A percentile compares a stretch with the other conserved stretches of the same genome.
Evolutionary conservation across 2,113 vertebrate species (phyloP).

Genomic region (Corynorhinus townsendii): DNA sequence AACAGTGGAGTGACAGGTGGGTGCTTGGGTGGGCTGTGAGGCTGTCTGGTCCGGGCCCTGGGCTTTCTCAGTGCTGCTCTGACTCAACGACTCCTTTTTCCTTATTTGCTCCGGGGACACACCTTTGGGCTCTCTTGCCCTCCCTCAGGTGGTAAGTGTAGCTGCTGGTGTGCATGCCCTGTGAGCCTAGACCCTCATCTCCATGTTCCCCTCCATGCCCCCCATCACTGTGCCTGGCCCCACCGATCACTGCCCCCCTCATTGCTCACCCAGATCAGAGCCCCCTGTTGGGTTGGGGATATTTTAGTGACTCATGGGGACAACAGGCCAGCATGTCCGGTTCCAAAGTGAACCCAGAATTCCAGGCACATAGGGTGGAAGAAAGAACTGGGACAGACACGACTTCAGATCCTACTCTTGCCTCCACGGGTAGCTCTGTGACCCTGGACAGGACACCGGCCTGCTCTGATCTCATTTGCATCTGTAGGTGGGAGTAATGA

Average conservation of each 20-base stretch:
- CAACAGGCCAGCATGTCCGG: neutral
- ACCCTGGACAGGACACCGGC: neutral
- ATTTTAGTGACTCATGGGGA: neutral
- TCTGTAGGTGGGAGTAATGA: neutral
- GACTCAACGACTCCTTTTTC: conserved; percentile 65
- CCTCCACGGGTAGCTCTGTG: neutral
- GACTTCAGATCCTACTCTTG: neutral
- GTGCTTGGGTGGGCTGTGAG: neutral
- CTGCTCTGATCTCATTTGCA: neutral
- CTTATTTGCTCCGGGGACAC: conserved; percentile 79
- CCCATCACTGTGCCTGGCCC: neutral
- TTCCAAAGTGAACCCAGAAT: neutral
- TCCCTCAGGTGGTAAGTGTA: conserved; percentile 86
- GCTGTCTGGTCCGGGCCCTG: neutral
- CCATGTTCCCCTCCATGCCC: conserved; percentile 31
- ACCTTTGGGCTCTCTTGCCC: conserved; percentile 79
- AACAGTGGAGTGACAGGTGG: neutral
- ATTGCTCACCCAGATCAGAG: conserved; percentile 12
- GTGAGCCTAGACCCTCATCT: conserved; percentile 25
- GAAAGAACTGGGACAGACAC: neutral
- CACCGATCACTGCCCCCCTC: neutral
- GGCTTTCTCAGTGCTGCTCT: neutral
- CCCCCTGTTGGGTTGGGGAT: neutral
- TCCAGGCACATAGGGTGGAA: neutral
- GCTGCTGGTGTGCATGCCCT: conserved; percentile 57